These are phyloP conservation scores for Antheraea yamamai DNA, from an alignment of 2,888 invertebrate genomes.

Conservation along the genomic window DNA sequence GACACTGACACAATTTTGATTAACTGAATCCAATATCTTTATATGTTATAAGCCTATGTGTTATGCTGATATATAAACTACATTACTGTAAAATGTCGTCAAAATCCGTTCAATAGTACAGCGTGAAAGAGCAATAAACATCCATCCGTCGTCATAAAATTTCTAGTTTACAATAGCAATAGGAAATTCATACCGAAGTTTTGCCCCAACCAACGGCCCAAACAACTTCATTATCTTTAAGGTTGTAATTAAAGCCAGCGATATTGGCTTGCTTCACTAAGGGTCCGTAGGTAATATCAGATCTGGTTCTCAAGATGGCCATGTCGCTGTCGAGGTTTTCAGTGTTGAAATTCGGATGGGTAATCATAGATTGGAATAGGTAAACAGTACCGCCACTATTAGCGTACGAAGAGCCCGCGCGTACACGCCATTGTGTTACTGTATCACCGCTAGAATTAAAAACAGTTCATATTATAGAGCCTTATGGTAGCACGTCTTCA, in stretches of 20 bases:
- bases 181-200: conserved; percentile 38
- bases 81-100: no score
- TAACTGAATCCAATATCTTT: no score
- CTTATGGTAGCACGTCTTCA: no score
- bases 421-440: conserved; percentile 1
- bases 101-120: no score
- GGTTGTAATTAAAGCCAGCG: conserved; percentile 36
- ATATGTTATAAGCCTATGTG: no score
- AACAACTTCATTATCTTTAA: conserved; percentile 41
- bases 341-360: conserved; percentile 38
- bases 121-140: no score
- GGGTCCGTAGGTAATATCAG: background rate
- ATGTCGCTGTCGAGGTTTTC: conserved; percentile 12
- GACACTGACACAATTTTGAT: no score
- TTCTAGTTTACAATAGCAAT: background rate
- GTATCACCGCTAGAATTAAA: background rate
- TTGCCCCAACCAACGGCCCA: conserved; percentile 63
- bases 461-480: background rate
- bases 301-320: conserved; percentile 9
- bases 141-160: no score
- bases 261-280: conserved; percentile 33
- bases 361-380: conserved; percentile 27
- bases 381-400: conserved; percentile 40
- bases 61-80: no score
- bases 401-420: conserved; percentile 12